Evolutionary conservation across 2,113 vertebrate species (phyloP).

Genomic region (Rhinoderma darwinii): DNA sequence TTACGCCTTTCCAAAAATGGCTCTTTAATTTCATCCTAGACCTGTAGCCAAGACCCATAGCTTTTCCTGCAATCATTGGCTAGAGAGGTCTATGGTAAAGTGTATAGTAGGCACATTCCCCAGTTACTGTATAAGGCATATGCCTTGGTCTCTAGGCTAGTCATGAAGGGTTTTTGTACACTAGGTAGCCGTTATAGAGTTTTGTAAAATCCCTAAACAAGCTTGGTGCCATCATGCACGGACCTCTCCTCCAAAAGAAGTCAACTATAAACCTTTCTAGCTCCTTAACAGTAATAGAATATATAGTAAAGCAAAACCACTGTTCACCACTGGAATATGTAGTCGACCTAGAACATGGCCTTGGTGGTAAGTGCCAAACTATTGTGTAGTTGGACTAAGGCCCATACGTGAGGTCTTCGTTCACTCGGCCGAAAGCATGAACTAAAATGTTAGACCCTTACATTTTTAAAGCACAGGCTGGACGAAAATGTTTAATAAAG

Average conservation of each 20-base stretch:
- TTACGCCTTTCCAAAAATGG: neutral
- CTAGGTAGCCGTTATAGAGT: neutral
- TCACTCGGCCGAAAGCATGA: too few species aligned
- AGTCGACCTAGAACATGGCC: too few species aligned
- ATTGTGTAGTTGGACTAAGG: too few species aligned
- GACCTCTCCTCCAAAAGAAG: neutral
- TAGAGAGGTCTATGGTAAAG: neutral
- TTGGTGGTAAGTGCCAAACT: too few species aligned
- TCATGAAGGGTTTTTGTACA: neutral
- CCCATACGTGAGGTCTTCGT: too few species aligned
- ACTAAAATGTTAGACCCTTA: too few species aligned
- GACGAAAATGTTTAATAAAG: too few species aligned
- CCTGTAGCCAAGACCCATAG: neutral
- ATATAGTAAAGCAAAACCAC: too few species aligned
- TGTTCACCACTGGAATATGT: too few species aligned
- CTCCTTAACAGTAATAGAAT: too few species aligned
- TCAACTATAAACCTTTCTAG: neutral
- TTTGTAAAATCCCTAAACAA: neutral
- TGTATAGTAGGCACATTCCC: neutral
- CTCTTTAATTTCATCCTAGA: neutral
- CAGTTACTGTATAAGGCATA: neutral
- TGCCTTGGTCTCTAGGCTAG: neutral
- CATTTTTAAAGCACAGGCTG: too few species aligned
- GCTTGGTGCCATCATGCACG: neutral
- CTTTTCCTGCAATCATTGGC: neutral